Evolutionary conservation across 2,888 invertebrate species (phyloP).

Genomic region (Netelia virgata): DNA sequence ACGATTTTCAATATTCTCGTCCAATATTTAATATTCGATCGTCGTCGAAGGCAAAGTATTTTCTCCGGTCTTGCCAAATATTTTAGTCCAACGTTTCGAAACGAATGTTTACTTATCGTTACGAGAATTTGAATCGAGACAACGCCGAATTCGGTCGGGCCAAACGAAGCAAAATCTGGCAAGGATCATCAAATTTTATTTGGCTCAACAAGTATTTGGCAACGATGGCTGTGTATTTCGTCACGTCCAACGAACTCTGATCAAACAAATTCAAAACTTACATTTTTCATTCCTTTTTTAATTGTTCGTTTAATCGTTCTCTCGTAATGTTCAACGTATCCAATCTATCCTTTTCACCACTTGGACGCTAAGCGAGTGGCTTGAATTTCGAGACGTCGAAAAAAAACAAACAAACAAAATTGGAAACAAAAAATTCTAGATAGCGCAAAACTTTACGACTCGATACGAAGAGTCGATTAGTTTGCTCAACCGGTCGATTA

Average conservation of each 20-base stretch:
- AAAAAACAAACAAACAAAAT: background rate
- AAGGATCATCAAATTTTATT: no score
- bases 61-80: background rate
- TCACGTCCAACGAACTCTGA: no score
- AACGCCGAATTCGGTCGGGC: no score
- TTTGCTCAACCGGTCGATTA: slow-evolving; percentile 53
- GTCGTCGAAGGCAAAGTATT: background rate
- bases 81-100: no score
- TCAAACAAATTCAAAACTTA: no score
- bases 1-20: background rate
- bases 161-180: no score
- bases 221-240: no score
- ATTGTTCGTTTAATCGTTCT: background rate
- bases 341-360: background rate
- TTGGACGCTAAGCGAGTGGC: no score
- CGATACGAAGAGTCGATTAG: slow-evolving; percentile 24
- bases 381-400: background rate
- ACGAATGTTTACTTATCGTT: no score
- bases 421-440: background rate
- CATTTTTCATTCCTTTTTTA: background rate
- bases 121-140: no score
- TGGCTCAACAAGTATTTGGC: no score
- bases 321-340: background rate
- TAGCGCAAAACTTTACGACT: background rate
- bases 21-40: background rate